These are phyloP conservation scores for Hecatera dysodea DNA, from an alignment of 2,888 invertebrate species.

Conservation along the genomic window DNA sequence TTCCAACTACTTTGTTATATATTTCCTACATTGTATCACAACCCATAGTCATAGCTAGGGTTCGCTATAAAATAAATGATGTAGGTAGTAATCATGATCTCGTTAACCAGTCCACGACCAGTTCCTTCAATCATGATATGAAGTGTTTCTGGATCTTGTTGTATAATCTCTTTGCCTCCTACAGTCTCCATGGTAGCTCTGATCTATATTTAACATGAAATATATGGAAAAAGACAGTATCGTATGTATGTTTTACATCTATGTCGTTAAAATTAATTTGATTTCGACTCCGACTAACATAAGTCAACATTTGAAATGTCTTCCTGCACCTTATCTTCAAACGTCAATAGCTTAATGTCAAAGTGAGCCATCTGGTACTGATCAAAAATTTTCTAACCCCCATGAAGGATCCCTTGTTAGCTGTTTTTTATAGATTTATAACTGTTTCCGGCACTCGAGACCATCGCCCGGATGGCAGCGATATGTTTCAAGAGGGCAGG, in stretches of 20 bases:
- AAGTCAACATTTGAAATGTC: slow-evolving; percentile 43
- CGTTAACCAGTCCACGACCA: slow-evolving; percentile 37
- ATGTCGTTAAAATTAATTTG: slow-evolving; percentile 25
- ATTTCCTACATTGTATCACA: slow-evolving; percentile 9
- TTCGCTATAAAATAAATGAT: slow-evolving; percentile 41
- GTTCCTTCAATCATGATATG: slow-evolving; percentile 49
- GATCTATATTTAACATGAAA: slow-evolving; percentile 23
- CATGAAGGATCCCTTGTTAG: slow-evolving; percentile 71
- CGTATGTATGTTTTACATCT: slow-evolving; percentile 8
- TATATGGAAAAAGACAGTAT: slow-evolving; percentile 4
- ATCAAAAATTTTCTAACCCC: slow-evolving; percentile 61
- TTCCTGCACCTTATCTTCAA: slow-evolving; percentile 49
- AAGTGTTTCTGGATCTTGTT: slow-evolving; percentile 42
- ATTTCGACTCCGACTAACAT: slow-evolving; percentile 15
- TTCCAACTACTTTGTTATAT: background rate
- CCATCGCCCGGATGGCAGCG: slow-evolving; percentile 81
- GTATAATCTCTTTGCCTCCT: slow-evolving; percentile 35
- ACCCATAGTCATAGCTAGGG: slow-evolving; percentile 3
- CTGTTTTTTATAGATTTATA: slow-evolving; percentile 78
- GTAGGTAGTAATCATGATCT: slow-evolving; percentile 43
- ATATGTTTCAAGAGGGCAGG: slow-evolving; percentile 77
- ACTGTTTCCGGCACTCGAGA: slow-evolving; percentile 82
- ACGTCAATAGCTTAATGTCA: slow-evolving; percentile 52
- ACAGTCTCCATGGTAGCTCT: background rate
- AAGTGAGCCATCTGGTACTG: slow-evolving; percentile 59